These are phyloP conservation scores for Philopedon plagiatum DNA, from an alignment of 2,888 invertebrate genomes.

Conservation along the genomic window DNA sequence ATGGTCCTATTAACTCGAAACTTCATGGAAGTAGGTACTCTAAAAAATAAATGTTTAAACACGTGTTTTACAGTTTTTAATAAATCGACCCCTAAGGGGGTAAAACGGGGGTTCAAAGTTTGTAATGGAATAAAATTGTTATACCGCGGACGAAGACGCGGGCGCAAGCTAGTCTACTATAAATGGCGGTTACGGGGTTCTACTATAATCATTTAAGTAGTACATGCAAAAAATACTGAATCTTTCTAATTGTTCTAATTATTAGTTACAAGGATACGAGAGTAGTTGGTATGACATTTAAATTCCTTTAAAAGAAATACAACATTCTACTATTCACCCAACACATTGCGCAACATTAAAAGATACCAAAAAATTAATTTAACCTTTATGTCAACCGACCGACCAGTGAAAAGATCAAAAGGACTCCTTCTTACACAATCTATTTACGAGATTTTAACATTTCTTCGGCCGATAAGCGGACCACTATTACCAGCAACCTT, in stretches of 20 bases:
- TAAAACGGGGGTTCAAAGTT: too few species aligned
- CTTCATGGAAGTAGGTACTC: too few species aligned
- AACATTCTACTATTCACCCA: conserved; percentile 2
- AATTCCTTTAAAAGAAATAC: conserved; percentile 3
- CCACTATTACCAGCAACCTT: conserved; percentile 49
- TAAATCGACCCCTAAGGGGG: too few species aligned
- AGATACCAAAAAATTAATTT: conserved; percentile 23
- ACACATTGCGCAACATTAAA: conserved; percentile 5
- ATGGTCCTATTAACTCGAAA: too few species aligned
- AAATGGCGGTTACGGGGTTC: too few species aligned
- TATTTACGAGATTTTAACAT: conserved; percentile 42
- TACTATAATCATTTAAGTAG: too few species aligned
- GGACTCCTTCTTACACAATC: conserved; percentile 36
- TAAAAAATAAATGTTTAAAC: too few species aligned
- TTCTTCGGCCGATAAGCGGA: conserved; percentile 39
- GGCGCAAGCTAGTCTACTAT: too few species aligned
- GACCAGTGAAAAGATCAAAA: conserved; percentile 43
- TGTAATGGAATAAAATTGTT: too few species aligned
- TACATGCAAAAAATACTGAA: too few species aligned
- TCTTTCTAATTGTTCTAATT: not conserved
- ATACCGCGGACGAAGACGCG: too few species aligned
- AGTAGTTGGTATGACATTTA: conserved; percentile 17
- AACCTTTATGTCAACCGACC: conserved; percentile 26
- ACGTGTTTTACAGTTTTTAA: too few species aligned
- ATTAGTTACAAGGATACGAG: not conserved